Conservation (phyloP, 1,140 invertebrate species). For the Drosophila pandora region DNA sequence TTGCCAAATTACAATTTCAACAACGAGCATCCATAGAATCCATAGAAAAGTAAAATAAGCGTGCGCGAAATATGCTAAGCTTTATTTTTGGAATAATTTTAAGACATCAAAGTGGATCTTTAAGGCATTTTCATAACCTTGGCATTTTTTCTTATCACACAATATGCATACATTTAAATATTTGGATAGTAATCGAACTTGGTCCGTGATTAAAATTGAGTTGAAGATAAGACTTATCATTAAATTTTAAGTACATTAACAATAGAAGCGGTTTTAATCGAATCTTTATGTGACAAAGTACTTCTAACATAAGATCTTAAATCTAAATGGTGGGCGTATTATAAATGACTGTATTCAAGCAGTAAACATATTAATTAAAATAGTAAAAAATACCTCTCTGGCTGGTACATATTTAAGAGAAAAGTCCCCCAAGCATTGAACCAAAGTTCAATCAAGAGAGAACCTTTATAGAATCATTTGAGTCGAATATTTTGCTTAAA, state of each 20-base stretch:
- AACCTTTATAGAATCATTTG: conserved; percentile 1
- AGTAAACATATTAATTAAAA: conserved; percentile 7
- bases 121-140: conserved; percentile 21
- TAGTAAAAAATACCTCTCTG: conserved; percentile 12
- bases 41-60: conserved; percentile 33
- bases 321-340: conserved; percentile 26
- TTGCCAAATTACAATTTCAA: conserved; percentile 38
- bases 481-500: conserved; percentile 18
- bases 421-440: conserved; percentile 2
- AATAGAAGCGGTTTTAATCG: not conserved
- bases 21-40: conserved; percentile 19
- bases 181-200: conserved; percentile 24
- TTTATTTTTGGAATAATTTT: conserved; percentile 44
- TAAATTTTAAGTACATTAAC: not conserved
- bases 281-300: conserved; percentile 5
- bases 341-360: conserved; percentile 7
- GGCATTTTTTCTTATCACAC: conserved; percentile 13
- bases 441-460: conserved; percentile 12
- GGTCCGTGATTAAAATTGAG: conserved; percentile 31
- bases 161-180: conserved; percentile 31
- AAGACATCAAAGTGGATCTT: conserved; percentile 35
- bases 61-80: conserved; percentile 40
- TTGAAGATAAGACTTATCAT: not conserved
- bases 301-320: conserved; percentile 6
- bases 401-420: conserved; percentile 30